A percentile compares a stretch with the other conserved stretches of the same genome.
phyloP scores from a whole-genome alignment of 35 echinoderm and acorn worm species.

The Ophioderma brevispina region DNA sequence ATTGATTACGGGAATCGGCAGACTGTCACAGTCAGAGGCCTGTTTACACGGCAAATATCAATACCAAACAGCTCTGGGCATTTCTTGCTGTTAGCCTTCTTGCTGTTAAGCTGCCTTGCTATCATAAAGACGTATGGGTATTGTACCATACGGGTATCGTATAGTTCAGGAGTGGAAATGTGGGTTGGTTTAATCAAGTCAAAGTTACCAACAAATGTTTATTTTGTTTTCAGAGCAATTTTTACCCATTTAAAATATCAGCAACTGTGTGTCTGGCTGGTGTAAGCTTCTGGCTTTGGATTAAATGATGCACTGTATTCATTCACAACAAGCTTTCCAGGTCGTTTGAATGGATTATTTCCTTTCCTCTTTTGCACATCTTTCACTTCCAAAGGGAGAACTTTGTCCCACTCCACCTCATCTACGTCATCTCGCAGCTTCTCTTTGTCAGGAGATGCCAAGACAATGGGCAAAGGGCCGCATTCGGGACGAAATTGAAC shows the following conservation, averaged over 20 bases:
- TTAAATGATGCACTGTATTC: not conserved
- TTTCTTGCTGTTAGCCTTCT: too few relatives aligned
- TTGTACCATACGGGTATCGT: too few relatives aligned
- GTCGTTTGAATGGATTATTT: not conserved
- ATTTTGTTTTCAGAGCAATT: too few relatives aligned
- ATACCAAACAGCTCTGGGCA: too few relatives aligned
- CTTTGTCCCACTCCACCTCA: slow-evolving; percentile 89
- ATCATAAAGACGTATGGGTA: too few relatives aligned
- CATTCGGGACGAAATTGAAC: slow-evolving; percentile 84
- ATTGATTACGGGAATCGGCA: too few relatives aligned
- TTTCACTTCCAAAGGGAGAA: slow-evolving; percentile 75
- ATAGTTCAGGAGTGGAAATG: too few relatives aligned
- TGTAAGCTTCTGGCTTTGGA: not conserved
- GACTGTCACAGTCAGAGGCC: too few relatives aligned
- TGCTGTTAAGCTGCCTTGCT: too few relatives aligned
- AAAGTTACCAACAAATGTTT: too few relatives aligned
- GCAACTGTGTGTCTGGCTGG: not conserved
- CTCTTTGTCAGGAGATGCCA: slow-evolving; percentile 75
- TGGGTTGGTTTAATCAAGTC: too few relatives aligned
- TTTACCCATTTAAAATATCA: not conserved
- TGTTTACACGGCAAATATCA: too few relatives aligned
- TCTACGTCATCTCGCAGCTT: slow-evolving; percentile 55
- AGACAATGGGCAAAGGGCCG: slow-evolving; percentile 79
- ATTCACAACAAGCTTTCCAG: not conserved
- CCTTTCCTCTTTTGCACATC: not conserved